phyloP scores from a whole-genome alignment of 2,888 invertebrate species.

The Scaptomyza caliginosa region DNA sequence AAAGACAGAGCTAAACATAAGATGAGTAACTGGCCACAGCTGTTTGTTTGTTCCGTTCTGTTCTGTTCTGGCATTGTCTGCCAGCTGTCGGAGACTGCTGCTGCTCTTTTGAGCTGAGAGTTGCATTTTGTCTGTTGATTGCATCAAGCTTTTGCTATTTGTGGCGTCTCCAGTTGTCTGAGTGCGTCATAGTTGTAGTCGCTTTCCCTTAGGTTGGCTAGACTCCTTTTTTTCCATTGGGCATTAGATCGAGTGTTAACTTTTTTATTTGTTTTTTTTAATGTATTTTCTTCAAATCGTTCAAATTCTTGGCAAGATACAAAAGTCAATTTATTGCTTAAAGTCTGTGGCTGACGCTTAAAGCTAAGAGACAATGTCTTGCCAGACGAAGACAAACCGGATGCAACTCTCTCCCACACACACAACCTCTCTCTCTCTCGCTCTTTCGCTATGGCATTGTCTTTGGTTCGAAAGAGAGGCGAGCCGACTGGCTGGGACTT shows the following conservation, averaged over 20 bases:
- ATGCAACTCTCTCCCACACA: conserved; percentile 10
- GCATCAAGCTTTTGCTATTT: neutral
- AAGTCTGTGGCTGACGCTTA: conserved; percentile 27
- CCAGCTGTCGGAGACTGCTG: conserved; percentile 19
- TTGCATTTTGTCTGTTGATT: conserved; percentile 5
- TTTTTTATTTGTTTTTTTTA: neutral
- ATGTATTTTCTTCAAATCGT: neutral
- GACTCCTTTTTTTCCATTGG: neutral
- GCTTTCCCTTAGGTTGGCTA: neutral
- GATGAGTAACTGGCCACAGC: conserved; percentile 21
- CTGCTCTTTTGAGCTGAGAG: neutral
- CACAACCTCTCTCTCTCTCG: neutral
- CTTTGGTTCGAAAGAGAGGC: conserved; percentile 23
- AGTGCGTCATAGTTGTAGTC: conserved; percentile 8
- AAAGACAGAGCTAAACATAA: neutral
- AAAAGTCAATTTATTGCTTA: conserved; percentile 46
- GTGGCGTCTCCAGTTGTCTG: conserved; percentile 10
- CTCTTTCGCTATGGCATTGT: conserved; percentile 28
- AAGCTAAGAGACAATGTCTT: conserved; percentile 30
- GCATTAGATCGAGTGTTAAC: too few relatives aligned
- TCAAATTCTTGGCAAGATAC: conserved; percentile 7
- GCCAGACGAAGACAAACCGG: conserved; percentile 17
- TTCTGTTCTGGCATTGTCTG: conserved; percentile 26
- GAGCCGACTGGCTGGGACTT: conserved; percentile 29
- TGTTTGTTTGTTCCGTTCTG: too few relatives aligned